phyloP scores from a whole-genome alignment of 1,140 invertebrate genomes.

The Hirudo medicinalis region DNA sequence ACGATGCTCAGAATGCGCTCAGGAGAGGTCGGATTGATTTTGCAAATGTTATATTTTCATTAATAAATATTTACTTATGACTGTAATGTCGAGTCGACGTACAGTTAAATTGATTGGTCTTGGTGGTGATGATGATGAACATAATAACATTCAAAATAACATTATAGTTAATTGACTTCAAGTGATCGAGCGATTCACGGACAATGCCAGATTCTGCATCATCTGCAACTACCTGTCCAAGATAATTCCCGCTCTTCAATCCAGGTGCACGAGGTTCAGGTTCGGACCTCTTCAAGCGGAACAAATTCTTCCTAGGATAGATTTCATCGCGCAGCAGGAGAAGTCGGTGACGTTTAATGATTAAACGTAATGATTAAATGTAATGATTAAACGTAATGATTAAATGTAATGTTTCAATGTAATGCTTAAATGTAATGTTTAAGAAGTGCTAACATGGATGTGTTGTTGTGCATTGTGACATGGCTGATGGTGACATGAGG shows the following conservation, averaged over 20 bases:
- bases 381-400: no score
- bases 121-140: no score
- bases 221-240: constrained; percentile 98
- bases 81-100: no score
- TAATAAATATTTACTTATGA: no score
- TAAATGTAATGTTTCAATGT: no score
- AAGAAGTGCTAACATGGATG: no score
- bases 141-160: not conserved
- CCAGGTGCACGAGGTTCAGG: constrained; percentile 88
- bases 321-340: constrained; percentile 72
- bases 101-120: no score
- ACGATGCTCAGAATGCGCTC: constrained; percentile 96
- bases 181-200: constrained; percentile 98
- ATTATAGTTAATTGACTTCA: constrained; percentile 12
- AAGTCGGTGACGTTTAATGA: constrained; percentile 42
- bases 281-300: constrained; percentile 72
- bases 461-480: no score
- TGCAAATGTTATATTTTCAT: not conserved
- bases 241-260: constrained; percentile 95
- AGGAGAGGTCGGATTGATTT: constrained; percentile 60
- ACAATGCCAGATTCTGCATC: constrained; percentile 93
- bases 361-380: no score
- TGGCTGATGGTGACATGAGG: no score
- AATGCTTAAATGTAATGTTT: no score
- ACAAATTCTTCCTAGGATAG: constrained; percentile 78